Percentiles rank a stretch among this genome's conserved stretches.
Evolutionary conservation across 2,113 vertebrate species (phyloP).

Genomic region (Sisor rabdophorus): DNA sequence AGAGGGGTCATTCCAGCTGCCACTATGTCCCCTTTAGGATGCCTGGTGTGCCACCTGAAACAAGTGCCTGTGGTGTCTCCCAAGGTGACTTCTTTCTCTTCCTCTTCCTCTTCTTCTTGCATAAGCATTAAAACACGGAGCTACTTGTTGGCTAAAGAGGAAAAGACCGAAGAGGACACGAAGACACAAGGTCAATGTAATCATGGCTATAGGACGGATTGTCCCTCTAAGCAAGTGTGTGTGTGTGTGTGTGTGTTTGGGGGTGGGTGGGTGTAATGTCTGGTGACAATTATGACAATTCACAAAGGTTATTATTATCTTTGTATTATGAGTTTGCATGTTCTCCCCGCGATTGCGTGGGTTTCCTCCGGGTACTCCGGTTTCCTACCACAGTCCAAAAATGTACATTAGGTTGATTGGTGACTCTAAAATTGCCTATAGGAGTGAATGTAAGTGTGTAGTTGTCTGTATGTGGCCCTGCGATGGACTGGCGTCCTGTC

Average conservation of each 20-base stretch:
- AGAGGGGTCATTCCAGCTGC: not conserved
- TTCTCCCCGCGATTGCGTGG: too few species aligned
- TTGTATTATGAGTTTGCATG: too few species aligned
- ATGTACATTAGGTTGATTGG: too few species aligned
- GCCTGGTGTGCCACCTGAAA: constrained; percentile 6
- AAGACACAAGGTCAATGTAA: constrained; percentile 73
- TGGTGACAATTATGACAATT: not conserved
- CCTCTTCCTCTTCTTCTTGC: too few species aligned
- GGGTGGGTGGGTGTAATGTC: not conserved
- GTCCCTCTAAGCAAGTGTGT: not conserved
- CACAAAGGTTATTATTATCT: not conserved
- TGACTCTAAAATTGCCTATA: too few species aligned
- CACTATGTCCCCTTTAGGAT: not conserved
- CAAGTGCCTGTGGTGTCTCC: not conserved
- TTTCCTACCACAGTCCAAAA: too few species aligned
- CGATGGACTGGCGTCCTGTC: too few species aligned
- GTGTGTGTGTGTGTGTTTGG: too few species aligned
- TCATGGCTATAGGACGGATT: constrained; percentile 41
- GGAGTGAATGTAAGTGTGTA: too few species aligned
- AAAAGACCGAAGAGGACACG: constrained; percentile 55
- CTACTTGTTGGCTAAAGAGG: constrained; percentile 22
- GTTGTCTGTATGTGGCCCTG: too few species aligned
- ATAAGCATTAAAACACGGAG: not conserved
- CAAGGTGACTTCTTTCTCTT: constrained; percentile 53
- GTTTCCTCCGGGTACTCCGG: too few species aligned